A percentile compares a stretch with the other conserved stretches of the same genome.
Evolutionary conservation across 2,113 vertebrate genomes (phyloP).

Genomic region (Scartelaos histophorus): DNA sequence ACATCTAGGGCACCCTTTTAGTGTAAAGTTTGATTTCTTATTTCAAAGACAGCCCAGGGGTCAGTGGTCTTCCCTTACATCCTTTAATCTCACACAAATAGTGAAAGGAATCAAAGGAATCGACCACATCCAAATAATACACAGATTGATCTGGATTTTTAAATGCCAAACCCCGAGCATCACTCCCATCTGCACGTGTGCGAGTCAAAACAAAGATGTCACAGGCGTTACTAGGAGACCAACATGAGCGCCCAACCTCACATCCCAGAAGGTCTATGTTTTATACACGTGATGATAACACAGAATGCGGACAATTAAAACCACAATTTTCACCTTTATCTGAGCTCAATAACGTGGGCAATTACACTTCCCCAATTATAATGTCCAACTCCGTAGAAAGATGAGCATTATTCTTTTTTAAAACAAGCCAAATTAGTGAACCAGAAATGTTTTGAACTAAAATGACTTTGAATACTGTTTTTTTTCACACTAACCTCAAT

Average conservation of each 20-base stretch:
- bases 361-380: neutral
- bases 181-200: neutral
- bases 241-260: neutral
- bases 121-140: neutral
- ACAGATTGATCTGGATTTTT: neutral
- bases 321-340: neutral
- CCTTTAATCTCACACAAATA: neutral
- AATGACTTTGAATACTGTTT: too few species aligned
- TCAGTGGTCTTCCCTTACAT: neutral
- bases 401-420: neutral
- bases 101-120: conserved; percentile 6
- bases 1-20: neutral
- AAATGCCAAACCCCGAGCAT: neutral
- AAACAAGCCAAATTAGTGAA: neutral
- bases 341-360: neutral
- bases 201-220: neutral
- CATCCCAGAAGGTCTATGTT: conserved; percentile 3
- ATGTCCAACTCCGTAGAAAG: neutral
- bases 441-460: too few species aligned
- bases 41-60: neutral
- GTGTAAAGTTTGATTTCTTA: neutral
- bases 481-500: too few species aligned
- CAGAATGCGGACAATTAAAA: neutral
- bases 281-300: neutral
- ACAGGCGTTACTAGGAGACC: conserved; percentile 2